Conservation (phyloP, 2,113 vertebrate species). For the Capreolus pygargus region DNA sequence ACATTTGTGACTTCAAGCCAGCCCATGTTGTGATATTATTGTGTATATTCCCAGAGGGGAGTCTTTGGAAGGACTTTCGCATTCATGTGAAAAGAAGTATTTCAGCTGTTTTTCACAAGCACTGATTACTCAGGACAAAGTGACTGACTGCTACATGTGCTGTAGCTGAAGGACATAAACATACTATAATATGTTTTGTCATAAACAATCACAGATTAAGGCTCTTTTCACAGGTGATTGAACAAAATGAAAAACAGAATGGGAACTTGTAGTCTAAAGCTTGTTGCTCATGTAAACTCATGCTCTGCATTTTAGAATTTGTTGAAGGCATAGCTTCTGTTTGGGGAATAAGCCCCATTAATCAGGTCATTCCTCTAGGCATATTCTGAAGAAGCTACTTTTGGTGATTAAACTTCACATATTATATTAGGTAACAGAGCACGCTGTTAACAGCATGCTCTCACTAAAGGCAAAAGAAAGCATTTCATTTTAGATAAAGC, state of each 20-base stretch:
- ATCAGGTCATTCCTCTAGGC: slow-evolving; percentile 60
- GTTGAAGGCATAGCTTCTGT: slow-evolving; percentile 46
- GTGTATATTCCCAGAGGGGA: slow-evolving; percentile 83
- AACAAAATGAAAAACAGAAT: slow-evolving; percentile 72
- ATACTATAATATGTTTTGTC: slow-evolving; percentile 67
- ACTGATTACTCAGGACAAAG: slow-evolving; percentile 65
- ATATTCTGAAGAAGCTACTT: slow-evolving; percentile 53
- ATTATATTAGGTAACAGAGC: slow-evolving; percentile 62
- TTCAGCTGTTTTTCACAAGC: slow-evolving; percentile 71
- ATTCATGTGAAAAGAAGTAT: slow-evolving; percentile 80
- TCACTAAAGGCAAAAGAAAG: slow-evolving; percentile 51
- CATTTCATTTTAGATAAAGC: slow-evolving; percentile 45
- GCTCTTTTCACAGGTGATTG: slow-evolving; percentile 64
- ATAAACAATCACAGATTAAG: slow-evolving; percentile 76
- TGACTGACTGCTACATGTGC: slow-evolving; percentile 69
- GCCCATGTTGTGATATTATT: slow-evolving; percentile 87
- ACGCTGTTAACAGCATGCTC: slow-evolving; percentile 62
- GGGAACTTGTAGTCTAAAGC: background rate
- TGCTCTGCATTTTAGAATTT: slow-evolving; percentile 67
- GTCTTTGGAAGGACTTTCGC: slow-evolving; percentile 79
- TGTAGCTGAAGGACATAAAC: slow-evolving; percentile 72
- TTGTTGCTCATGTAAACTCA: slow-evolving; percentile 40
- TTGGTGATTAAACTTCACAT: slow-evolving; percentile 65
- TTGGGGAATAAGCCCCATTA: slow-evolving; percentile 62
- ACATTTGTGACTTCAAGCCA: slow-evolving; percentile 86